These are phyloP conservation scores for Eidolon helvum DNA, from an alignment of 2,113 vertebrate genomes.

Conservation along the genomic window DNA sequence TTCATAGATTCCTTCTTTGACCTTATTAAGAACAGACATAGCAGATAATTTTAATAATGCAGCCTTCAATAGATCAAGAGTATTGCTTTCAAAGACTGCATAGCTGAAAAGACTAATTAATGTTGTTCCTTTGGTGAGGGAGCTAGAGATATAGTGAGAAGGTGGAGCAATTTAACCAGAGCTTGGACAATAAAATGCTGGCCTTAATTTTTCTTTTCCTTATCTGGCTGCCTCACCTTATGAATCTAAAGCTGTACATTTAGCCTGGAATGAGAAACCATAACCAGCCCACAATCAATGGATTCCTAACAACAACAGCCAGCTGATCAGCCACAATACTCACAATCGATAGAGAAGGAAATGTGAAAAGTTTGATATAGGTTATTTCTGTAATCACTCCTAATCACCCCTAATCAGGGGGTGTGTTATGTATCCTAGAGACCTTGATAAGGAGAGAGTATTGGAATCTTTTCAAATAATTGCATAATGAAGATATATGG, in stretches of 20 bases:
- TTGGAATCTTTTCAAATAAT: slow-evolving; percentile 71
- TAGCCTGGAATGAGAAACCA: slow-evolving; percentile 66
- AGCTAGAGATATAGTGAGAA: slow-evolving; percentile 8
- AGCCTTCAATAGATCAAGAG: slow-evolving; percentile 64
- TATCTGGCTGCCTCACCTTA: slow-evolving; percentile 23
- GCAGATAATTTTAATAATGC: slow-evolving; percentile 77
- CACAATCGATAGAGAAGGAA: slow-evolving; percentile 80
- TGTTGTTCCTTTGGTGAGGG: slow-evolving; percentile 44
- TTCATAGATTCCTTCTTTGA: slow-evolving; percentile 72
- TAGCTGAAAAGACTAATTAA: slow-evolving; percentile 64
- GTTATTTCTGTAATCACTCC: slow-evolving; percentile 61
- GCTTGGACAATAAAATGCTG: slow-evolving; percentile 41
- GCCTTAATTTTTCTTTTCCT: slow-evolving; percentile 59
- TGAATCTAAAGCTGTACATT: slow-evolving; percentile 12
- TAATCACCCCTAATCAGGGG: slow-evolving; percentile 59
- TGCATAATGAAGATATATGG: slow-evolving; percentile 80
- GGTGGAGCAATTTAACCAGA: slow-evolving; percentile 30
- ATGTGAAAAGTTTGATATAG: slow-evolving; percentile 71
- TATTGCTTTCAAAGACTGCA: slow-evolving; percentile 55
- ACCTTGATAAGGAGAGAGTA: slow-evolving; percentile 35
- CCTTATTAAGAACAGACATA: slow-evolving; percentile 76
- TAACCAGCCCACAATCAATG: slow-evolving; percentile 78
- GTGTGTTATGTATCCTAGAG: not conserved
- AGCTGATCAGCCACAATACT: slow-evolving; percentile 74
- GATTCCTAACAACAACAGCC: slow-evolving; percentile 79